These are phyloP conservation scores for Trinectes maculatus DNA, from an alignment of 2,113 vertebrate genomes.

Conservation along the genomic window DNA sequence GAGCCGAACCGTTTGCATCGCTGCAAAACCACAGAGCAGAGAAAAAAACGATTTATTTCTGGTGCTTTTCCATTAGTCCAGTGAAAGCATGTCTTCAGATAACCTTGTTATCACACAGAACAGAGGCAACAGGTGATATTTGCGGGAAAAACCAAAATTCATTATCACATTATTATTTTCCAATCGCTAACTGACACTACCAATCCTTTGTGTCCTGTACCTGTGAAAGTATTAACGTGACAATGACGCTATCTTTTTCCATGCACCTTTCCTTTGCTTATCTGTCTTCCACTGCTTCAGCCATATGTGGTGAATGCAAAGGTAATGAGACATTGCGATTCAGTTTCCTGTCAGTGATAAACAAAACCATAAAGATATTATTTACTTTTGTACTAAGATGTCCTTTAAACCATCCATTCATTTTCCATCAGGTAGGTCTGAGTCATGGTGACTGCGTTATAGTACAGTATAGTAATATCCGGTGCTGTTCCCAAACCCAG, in stretches of 20 bases:
- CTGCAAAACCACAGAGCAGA: constrained; percentile 6
- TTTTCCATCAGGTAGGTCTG: constrained; percentile 38
- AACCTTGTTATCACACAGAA: constrained; percentile 33
- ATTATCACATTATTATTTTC: constrained; percentile 72
- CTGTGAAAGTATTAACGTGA: constrained; percentile 56
- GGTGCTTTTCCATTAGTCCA: constrained; percentile 49
- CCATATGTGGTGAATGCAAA: constrained; percentile 41
- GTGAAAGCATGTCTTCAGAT: constrained; percentile 27
- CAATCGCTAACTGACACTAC: constrained; percentile 66
- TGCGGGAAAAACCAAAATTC: constrained; percentile 50
- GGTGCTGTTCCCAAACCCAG: not conserved
- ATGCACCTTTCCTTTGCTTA: constrained; percentile 56
- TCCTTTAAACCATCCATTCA: constrained; percentile 20
- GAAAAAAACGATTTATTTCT: constrained; percentile 2
- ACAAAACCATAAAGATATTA: constrained; percentile 32
- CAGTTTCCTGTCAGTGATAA: constrained; percentile 55
- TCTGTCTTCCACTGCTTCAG: constrained; percentile 62
- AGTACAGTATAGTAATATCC: too few species aligned
- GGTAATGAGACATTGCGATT: constrained; percentile 52
- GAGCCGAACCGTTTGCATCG: constrained; percentile 12
- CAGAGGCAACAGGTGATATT: constrained; percentile 58
- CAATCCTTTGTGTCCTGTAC: constrained; percentile 42
- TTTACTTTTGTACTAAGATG: constrained; percentile 40
- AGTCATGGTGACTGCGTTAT: constrained; percentile 11
- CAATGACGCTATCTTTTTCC: constrained; percentile 58